Conservation (phyloP, 2,113 vertebrate genomes). For the Cacatua alba region DNA sequence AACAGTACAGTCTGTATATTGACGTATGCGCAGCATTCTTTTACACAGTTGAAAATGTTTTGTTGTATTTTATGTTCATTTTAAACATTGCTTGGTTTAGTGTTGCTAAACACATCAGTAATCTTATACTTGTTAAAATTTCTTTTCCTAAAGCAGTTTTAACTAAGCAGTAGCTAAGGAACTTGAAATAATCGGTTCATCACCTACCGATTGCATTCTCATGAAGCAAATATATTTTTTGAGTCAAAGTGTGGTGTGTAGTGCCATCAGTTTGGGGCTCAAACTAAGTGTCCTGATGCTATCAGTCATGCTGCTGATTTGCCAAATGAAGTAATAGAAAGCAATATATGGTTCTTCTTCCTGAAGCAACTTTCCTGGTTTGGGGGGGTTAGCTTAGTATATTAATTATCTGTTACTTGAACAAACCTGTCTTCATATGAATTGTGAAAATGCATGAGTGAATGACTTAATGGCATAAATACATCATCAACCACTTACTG, state of each 20-base stretch:
- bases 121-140: conserved; percentile 3
- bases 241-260: neutral
- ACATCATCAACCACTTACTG: neutral
- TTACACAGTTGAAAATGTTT: neutral
- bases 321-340: conserved; percentile 40
- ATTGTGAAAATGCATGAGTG: conserved; percentile 53
- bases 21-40: neutral
- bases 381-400: neutral
- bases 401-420: conserved; percentile 42
- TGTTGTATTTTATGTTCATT: neutral
- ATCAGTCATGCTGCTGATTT: neutral
- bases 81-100: conserved; percentile 28
- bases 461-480: conserved; percentile 56
- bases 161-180: neutral
- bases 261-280: neutral
- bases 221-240: neutral
- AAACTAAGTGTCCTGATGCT: conserved; percentile 14
- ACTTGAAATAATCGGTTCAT: neutral
- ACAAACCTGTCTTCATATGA: neutral
- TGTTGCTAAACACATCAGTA: neutral
- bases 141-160: conserved; percentile 29
- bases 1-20: neutral
- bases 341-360: conserved; percentile 29
- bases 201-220: neutral
- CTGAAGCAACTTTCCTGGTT: conserved; percentile 23